Percentiles rank a stretch among this genome's conserved stretches.
Evolutionary conservation across 1,140 invertebrate genomes (phyloP).

Genomic region (Drosophila serrata): DNA sequence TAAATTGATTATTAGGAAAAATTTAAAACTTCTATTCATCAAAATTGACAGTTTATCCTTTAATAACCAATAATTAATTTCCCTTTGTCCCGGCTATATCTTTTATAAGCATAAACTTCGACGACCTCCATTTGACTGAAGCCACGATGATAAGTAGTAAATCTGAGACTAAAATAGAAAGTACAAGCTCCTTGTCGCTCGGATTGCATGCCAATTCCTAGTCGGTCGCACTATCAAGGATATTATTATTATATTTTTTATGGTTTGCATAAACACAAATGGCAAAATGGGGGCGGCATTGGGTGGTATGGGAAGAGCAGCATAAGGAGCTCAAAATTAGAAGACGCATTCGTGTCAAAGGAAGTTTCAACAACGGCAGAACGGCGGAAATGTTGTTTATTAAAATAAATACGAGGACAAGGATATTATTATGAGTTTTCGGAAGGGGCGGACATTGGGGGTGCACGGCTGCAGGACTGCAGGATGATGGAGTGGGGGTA

Average conservation of each 20-base stretch:
- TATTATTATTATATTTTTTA: conserved; percentile 43
- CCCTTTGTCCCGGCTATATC: not conserved
- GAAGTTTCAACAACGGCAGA: conserved; percentile 71
- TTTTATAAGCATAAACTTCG: conserved; percentile 10
- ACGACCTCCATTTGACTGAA: conserved; percentile 32
- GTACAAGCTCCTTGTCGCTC: conserved; percentile 19
- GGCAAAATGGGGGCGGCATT: not conserved
- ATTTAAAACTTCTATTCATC: not conserved
- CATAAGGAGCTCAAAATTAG: conserved; percentile 68
- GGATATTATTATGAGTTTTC: conserved; percentile 60
- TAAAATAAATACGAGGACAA: conserved; percentile 80
- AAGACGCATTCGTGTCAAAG: conserved; percentile 71
- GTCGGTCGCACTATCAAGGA: conserved; percentile 35
- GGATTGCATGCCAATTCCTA: conserved; percentile 70
- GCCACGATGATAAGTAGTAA: conserved; percentile 23
- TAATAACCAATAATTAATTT: not conserved
- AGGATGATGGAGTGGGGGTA: not conserved
- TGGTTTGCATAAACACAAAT: conserved; percentile 60
- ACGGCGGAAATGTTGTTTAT: conserved; percentile 70
- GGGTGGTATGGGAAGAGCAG: conserved; percentile 21
- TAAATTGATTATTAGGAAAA: not conserved
- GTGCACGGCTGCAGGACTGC: conserved; percentile 18
- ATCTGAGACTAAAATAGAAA: conserved; percentile 62
- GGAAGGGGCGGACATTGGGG: not conserved
- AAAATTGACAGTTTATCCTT: too few relatives aligned